Evolutionary conservation across 2,888 invertebrate species (phyloP).

Genomic region (Ormia ochracea): DNA sequence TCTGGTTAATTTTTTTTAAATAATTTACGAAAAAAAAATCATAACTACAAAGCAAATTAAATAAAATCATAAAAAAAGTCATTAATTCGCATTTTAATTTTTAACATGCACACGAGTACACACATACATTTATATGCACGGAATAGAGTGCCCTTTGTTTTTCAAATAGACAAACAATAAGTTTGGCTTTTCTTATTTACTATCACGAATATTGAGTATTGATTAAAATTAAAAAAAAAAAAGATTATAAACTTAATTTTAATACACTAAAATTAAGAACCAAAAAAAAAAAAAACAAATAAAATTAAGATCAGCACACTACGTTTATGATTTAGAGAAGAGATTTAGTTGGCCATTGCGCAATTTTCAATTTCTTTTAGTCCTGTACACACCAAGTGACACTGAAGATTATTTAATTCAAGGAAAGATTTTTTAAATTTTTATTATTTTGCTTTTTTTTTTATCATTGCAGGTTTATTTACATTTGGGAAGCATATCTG

Average conservation of each 20-base stretch:
- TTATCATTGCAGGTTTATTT: slow-evolving; percentile 65
- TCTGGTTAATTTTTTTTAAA: slow-evolving; percentile 26
- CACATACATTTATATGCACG: no score
- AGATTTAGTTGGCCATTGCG: neutral
- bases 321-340: neutral
- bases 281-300: slow-evolving; percentile 51
- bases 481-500: slow-evolving; percentile 69
- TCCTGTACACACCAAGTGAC: slow-evolving; percentile 40
- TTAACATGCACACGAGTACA: no score
- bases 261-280: slow-evolving; percentile 47
- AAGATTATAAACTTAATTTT: slow-evolving; percentile 47
- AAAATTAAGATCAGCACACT: slow-evolving; percentile 42
- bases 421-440: slow-evolving; percentile 15
- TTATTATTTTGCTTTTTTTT: no score
- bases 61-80: slow-evolving; percentile 10
- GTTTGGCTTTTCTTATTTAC: slow-evolving; percentile 67
- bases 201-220: slow-evolving; percentile 77
- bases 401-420: neutral
- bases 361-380: neutral
- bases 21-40: slow-evolving; percentile 51
- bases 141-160: neutral
- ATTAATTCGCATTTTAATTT: slow-evolving; percentile 10
- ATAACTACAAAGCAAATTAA: slow-evolving; percentile 21
- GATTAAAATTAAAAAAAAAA: slow-evolving; percentile 59
- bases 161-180: slow-evolving; percentile 66